Percentiles rank a stretch among this genome's conserved stretches.
These are phyloP conservation scores for Sandelia bainsii DNA, from an alignment of 2,797 vertebrate species.

Conservation along the genomic window DNA sequence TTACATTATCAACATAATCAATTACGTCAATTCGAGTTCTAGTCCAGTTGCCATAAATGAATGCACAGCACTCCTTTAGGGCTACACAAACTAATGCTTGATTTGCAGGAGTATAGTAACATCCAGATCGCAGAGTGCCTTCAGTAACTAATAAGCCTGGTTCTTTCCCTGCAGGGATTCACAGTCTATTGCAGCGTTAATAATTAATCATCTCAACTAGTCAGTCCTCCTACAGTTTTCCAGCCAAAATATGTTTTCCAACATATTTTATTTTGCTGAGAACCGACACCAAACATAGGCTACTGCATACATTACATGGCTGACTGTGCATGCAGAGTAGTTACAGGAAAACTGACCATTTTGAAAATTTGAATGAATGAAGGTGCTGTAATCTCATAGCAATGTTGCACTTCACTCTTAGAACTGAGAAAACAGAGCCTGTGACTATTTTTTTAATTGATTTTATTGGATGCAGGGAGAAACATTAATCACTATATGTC, in stretches of 20 bases:
- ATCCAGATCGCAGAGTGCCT: no score
- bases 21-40: no score
- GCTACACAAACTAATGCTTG: neutral
- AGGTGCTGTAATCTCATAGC: no score
- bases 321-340: neutral
- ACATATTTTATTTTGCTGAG: neutral
- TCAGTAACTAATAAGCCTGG: neutral
- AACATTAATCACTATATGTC: neutral
- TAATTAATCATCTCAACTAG: neutral
- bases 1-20: no score
- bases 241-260: neutral
- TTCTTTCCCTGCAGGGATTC: neutral
- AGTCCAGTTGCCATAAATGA: conserved; percentile 5
- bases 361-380: no score
- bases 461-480: conserved; percentile 5
- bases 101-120: no score
- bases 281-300: neutral
- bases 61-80: neutral
- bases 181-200: neutral
- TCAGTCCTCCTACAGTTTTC: neutral
- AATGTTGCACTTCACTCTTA: neutral
- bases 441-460: neutral
- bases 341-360: no score
- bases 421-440: neutral
- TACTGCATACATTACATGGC: no score